A percentile compares a stretch with the other conserved stretches of the same genome.
phyloP scores from a whole-genome alignment of 2,888 invertebrate species.

The Argynnis bischoffii region DNA sequence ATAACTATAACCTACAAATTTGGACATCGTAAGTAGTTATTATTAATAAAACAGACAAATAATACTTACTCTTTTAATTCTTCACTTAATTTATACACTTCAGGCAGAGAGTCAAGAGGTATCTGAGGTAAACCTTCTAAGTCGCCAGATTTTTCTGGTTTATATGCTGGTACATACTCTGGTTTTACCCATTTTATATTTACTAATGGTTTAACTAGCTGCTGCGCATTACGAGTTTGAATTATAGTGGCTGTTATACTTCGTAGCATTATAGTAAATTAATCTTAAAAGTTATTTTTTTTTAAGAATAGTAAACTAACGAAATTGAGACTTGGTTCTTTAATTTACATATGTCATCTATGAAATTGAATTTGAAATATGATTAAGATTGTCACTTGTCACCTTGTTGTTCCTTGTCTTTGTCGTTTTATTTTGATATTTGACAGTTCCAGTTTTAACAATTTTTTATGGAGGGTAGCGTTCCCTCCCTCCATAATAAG shows the following conservation, averaged over 20 bases:
- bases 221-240: slow-evolving; percentile 64
- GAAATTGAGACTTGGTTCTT: too few species aligned
- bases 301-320: neutral
- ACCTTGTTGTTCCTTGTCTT: too few species aligned
- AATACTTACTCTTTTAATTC: slow-evolving; percentile 86
- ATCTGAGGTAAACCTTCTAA: slow-evolving; percentile 80
- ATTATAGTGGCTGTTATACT: slow-evolving; percentile 59
- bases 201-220: slow-evolving; percentile 84
- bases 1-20: neutral
- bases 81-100: slow-evolving; percentile 82
- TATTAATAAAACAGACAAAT: too few species aligned
- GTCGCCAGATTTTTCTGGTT: slow-evolving; percentile 88
- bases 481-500: too few species aligned
- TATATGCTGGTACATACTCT: slow-evolving; percentile 84
- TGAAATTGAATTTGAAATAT: too few species aligned
- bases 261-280: slow-evolving; percentile 57
- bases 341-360: too few species aligned
- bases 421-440: too few species aligned
- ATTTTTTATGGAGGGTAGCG: too few species aligned
- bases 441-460: too few species aligned
- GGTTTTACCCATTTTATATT: slow-evolving; percentile 91
- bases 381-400: too few species aligned
- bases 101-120: slow-evolving; percentile 74
- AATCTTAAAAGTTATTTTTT: neutral
- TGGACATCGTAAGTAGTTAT: too few species aligned